Conservation (phyloP, 1,140 invertebrate genomes). For the Danaus melanippus region DNA sequence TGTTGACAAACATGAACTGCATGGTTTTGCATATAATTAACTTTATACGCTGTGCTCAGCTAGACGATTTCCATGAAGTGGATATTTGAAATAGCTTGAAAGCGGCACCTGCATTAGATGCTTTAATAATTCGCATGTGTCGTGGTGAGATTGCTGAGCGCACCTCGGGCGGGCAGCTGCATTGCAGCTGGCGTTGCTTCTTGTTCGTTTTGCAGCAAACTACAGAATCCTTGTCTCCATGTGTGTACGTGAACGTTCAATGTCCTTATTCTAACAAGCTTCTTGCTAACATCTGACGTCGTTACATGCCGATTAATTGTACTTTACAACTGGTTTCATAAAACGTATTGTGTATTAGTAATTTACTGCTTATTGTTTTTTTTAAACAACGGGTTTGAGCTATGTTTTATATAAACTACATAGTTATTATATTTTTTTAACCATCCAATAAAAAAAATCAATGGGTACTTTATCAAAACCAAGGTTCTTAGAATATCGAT, state of each 20-base stretch:
- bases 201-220: constrained; percentile 51
- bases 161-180: constrained; percentile 42
- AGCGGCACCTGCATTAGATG: constrained; percentile 33
- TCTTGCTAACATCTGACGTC: constrained; percentile 24
- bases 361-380: too few relatives aligned
- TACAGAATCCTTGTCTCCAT: constrained; percentile 32
- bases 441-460: too few relatives aligned
- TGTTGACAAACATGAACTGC: constrained; percentile 1
- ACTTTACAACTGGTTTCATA: too few relatives aligned
- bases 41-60: too few relatives aligned
- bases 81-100: constrained; percentile 3
- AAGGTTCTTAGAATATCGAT: too few relatives aligned
- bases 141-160: constrained; percentile 30
- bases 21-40: too few relatives aligned
- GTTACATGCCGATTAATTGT: constrained; percentile 14
- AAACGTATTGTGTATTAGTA: too few relatives aligned
- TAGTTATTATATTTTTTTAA: too few relatives aligned
- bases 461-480: too few relatives aligned
- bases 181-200: constrained; percentile 51
- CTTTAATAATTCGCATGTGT: constrained; percentile 37
- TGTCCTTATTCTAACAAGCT: constrained; percentile 27
- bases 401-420: too few relatives aligned
- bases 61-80: too few relatives aligned
- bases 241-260: constrained; percentile 25
- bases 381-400: too few relatives aligned